Base-by-base conservation (phyloP, 2,888 invertebrate species). In the Chelonus formosanus region DNA sequence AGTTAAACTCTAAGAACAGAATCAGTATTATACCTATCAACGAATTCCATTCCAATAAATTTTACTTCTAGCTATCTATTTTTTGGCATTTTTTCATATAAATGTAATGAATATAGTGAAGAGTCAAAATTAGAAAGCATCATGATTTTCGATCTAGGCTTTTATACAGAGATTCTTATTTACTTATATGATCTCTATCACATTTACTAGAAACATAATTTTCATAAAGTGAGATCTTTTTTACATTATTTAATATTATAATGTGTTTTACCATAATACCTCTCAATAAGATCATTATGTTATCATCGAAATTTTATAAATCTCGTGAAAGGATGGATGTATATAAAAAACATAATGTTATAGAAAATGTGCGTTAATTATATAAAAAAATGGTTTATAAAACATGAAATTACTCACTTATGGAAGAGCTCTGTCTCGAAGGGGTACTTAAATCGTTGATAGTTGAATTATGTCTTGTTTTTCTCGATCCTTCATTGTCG, bases 391-490 rank as follows among this genome's bases (percentile, higher is more conserved):
- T 43, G n/a, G 43, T 32, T 31, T 40, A 31, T 20, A 48, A 60
- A 4, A 31, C 32, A 6, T 5, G 31, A 35, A 65, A 69, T 80
- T 75, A 83, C 76, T 90, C 89, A 82, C 89, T 89, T 73, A 89
- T 84, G 34, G 89, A 89, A 75, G 87, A 89, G 69, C 87, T 88
- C 74, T 89, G 88, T 73, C 88, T 85, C 8, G 73, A 67, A 1
- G 79, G 74, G 73, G 88, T 87, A 44, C 85, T 77, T 58, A 89
- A 81, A 72, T 89, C 90, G 78, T 85, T 86, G 73, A 89, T 89
- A 1, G 90, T 90, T 32, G 94, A 94, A 84, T 93, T 93, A 80
- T 95, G 94, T 65, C 95, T 88, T 8, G 93, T 93, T 81, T 92
- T 93, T 54, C 95, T 88, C 56, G 89, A 89, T 57, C 92, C 92